phyloP scores from a whole-genome alignment of 2,888 invertebrate genomes.

The Machimus atricapillus region DNA sequence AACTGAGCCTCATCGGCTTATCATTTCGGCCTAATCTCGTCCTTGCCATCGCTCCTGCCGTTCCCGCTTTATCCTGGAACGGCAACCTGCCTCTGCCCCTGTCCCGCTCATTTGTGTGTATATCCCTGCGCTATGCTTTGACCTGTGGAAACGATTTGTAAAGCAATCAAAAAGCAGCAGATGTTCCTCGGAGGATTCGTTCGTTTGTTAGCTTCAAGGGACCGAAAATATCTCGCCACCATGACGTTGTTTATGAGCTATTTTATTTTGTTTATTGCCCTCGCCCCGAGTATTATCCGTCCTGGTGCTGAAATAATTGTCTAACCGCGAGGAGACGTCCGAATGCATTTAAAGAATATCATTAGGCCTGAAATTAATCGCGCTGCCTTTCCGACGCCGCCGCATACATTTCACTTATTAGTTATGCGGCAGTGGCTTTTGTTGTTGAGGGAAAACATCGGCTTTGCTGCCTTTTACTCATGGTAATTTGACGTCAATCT shows the following conservation, averaged over 20 bases:
- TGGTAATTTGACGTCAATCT: background rate
- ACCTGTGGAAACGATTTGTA: constrained; percentile 29
- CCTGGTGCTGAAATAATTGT: background rate
- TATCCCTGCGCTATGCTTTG: background rate
- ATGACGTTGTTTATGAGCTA: constrained; percentile 19
- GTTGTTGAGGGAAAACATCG: background rate
- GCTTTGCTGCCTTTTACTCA: background rate
- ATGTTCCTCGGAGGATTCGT: constrained; percentile 26
- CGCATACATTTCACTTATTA: background rate
- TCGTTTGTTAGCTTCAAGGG: background rate
- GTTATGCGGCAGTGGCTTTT: background rate
- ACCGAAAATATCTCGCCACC: constrained; percentile 5
- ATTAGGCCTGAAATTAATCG: background rate
- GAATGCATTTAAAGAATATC: background rate
- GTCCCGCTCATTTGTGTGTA: background rate
- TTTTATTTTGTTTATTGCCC: constrained; percentile 23
- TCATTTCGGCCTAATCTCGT: background rate
- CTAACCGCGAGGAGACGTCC: background rate
- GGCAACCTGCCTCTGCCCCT: background rate
- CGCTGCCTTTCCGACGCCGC: background rate
- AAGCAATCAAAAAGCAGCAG: constrained; percentile 36
- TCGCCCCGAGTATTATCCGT: background rate
- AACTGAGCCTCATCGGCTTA: background rate
- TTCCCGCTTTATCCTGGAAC: background rate
- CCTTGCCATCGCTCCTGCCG: background rate